A percentile compares a stretch with the other conserved stretches of the same genome.
phyloP scores from a whole-genome alignment of 2,888 invertebrate species.

The Eristalinus aeneus region DNA sequence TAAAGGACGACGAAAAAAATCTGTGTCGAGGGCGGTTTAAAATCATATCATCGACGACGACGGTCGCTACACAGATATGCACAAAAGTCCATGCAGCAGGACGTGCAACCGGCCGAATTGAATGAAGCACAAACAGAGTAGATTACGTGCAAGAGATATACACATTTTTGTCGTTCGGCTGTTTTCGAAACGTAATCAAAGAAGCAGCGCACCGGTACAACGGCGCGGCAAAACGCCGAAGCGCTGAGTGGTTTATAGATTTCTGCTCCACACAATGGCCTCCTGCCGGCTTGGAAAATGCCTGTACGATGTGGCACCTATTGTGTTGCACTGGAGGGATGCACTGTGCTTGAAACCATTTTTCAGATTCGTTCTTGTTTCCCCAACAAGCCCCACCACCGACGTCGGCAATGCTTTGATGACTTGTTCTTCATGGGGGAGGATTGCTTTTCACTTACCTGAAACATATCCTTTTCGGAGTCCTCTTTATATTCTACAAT shows the following conservation, averaged over 20 bases:
- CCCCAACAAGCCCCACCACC: no score
- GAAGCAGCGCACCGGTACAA: constrained; percentile 18
- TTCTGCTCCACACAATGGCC: constrained; percentile 12
- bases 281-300: constrained; percentile 9
- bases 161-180: not conserved
- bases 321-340: not conserved
- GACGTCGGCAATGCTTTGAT: not conserved
- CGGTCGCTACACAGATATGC: not conserved
- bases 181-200: constrained; percentile 30
- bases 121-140: constrained; percentile 12
- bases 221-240: not conserved
- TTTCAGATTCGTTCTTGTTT: not conserved
- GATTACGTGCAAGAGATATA: constrained; percentile 22
- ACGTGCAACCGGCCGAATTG: constrained; percentile 29
- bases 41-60: not conserved
- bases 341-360: not conserved
- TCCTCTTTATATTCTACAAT: constrained; percentile 99
- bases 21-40: constrained; percentile 32
- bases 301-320: not conserved
- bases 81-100: constrained; percentile 1
- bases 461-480: constrained; percentile 99
- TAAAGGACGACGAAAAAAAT: constrained; percentile 2
- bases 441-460: constrained; percentile 84
- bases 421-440: not conserved
- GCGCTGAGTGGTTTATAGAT: constrained; percentile 26